Evolutionary conservation across 1,140 invertebrate species (phyloP).

Genomic region (Drosophila ironensis): DNA sequence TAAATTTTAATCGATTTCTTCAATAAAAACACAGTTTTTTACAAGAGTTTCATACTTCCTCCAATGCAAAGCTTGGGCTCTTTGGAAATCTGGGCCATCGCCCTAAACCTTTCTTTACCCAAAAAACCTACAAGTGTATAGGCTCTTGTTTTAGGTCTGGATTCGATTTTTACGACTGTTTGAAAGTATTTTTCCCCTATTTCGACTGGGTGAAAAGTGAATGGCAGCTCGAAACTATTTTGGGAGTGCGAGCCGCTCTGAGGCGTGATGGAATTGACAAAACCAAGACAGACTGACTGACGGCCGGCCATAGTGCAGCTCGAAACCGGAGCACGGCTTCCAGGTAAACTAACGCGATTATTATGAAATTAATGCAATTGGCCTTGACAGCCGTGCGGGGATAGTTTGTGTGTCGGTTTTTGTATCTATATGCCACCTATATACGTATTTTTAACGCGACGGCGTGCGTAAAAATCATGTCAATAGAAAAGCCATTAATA

Average conservation of each 20-base stretch:
- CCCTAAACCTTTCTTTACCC: neutral
- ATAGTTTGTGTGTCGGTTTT: slow-evolving; percentile 3
- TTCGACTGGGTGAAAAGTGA: slow-evolving; percentile 72
- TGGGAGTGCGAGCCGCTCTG: slow-evolving; percentile 18
- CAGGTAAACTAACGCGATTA: slow-evolving; percentile 49
- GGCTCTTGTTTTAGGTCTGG: slow-evolving; percentile 44
- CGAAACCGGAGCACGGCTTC: slow-evolving; percentile 12
- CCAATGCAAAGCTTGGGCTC: no score
- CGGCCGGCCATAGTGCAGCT: slow-evolving; percentile 44
- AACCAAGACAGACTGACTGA: no score
- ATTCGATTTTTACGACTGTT: slow-evolving; percentile 70
- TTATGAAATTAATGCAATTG: slow-evolving; percentile 73
- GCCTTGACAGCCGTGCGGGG: slow-evolving; percentile 58
- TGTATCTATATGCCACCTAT: neutral
- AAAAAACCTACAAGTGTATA: slow-evolving; percentile 20
- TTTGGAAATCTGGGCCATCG: neutral
- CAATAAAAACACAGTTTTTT: no score
- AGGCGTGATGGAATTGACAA: slow-evolving; percentile 63
- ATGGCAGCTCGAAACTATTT: slow-evolving; percentile 68
- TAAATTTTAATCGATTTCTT: no score
- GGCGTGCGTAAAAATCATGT: slow-evolving; percentile 72
- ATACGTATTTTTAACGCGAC: slow-evolving; percentile 20
- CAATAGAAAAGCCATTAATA: slow-evolving; percentile 73
- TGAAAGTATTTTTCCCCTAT: slow-evolving; percentile 42
- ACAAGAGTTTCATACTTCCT: no score